Percentiles rank a stretch among this genome's conserved stretches.
Evolutionary conservation across 2,113 vertebrate genomes (phyloP).

Genomic region (Ifrita kowaldi): DNA sequence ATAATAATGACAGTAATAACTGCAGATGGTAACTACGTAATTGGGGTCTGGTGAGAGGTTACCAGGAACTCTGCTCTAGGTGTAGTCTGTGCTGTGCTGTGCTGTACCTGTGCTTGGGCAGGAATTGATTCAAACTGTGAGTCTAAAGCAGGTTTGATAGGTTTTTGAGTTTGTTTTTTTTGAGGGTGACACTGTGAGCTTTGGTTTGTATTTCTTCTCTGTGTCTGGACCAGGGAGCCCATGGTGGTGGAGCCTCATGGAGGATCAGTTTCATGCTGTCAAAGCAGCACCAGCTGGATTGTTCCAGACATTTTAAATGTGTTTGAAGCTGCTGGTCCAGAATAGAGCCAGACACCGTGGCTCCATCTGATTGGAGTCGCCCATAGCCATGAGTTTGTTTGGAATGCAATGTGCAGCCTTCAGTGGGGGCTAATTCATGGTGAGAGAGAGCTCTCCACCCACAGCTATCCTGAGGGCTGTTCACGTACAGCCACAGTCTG

Average conservation of each 20-base stretch:
- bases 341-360: accelerated
- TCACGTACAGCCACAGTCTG: not conserved
- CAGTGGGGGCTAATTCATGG: not conserved
- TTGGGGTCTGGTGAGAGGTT: not conserved
- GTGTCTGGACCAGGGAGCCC: not conserved
- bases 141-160: not conserved
- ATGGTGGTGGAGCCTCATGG: not conserved
- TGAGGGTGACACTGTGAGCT: not conserved
- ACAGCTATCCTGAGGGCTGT: accelerated
- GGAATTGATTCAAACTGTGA: not conserved
- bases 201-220: not conserved
- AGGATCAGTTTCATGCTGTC: not conserved
- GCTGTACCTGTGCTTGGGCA: not conserved
- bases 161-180: not conserved
- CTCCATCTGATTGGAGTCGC: accelerated
- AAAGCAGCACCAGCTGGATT: not conserved
- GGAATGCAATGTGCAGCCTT: not conserved
- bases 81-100: not conserved
- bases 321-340: not conserved
- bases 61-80: not conserved
- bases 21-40: not conserved
- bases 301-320: not conserved
- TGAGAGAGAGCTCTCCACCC: not conserved
- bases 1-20: not conserved
- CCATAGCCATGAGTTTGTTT: not conserved